Base-by-base conservation (phyloP, 2,797 vertebrate genomes). In the Phalloptychus januarius region DNA sequence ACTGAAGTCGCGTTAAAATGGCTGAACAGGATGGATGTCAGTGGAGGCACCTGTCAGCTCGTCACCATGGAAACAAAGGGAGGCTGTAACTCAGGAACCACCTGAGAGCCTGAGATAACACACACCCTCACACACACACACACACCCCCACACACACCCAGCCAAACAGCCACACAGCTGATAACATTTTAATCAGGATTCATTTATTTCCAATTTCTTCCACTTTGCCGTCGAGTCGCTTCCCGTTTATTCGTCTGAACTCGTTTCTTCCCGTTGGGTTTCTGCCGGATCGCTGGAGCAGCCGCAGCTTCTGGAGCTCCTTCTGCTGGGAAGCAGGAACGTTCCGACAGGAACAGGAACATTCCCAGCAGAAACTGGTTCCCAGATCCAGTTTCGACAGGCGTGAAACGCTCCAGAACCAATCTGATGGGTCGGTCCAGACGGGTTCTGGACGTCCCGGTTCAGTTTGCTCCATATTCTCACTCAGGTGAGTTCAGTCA, bases 101-200 rank as follows among this genome's bases (percentile, higher is more conserved):
- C 77, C 77, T 86, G 79, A 86, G 75, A 63, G 61, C 6, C 31
- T 33, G 61, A 63, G 61, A 63, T 63, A 63, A 63, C 58, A 18
- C 58, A 3, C 2, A 61, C 74, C 36, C 0, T 44, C 81, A 77
- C 87, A 80, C 83, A 81, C 70, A 75, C 48, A 70, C 72, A 56
- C n/a, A 28, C n/a, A 56, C 25, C 52, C 16, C 4, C 18, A 50
- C 48, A 50, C 48, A 50, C 48, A 50, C 48, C 23, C 40, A 36
- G 63, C 1, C 23, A n/a, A 25, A 11, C 80, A 73, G 63, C 40
- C 45, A 33, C 72, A 52, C 31, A 65, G 36, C 81, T 80, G 75
- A 86, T 83, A 83, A 80, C 52, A 77, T 28, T 80, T 82, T 54
- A 48, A 82, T 88, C 77, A 77, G 46, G 77, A 80, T 74, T 58